Evolutionary conservation across 2,113 vertebrate genomes (phyloP).

Genomic region (Taurulus bubalis): DNA sequence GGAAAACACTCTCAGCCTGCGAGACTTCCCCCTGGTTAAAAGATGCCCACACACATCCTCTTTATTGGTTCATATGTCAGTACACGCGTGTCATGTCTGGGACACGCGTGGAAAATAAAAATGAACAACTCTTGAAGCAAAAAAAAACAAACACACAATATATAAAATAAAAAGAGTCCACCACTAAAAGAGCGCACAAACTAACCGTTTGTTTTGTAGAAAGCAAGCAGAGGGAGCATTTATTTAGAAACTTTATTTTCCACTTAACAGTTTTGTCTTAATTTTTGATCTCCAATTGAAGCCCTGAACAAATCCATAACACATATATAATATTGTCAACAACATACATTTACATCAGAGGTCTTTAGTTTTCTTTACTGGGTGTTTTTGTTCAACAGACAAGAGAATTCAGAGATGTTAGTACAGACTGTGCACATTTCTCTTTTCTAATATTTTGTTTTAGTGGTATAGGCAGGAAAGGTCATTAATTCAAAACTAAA

Average conservation of each 20-base stretch:
- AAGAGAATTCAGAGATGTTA: conserved; percentile 63
- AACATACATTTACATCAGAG: conserved; percentile 71
- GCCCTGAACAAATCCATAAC: conserved; percentile 69
- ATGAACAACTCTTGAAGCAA: conserved; percentile 59
- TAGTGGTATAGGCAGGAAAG: conserved; percentile 86
- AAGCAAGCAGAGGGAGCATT: conserved; percentile 84
- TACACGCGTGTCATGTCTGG: conserved; percentile 67
- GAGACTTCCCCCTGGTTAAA: conserved; percentile 81
- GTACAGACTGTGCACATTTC: conserved; percentile 77
- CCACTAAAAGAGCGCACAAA: conserved; percentile 76
- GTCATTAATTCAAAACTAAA: conserved; percentile 73
- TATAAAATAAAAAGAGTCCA: conserved; percentile 58
- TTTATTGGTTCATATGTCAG: conserved; percentile 68
- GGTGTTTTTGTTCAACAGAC: conserved; percentile 54
- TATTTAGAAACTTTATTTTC: conserved; percentile 88
- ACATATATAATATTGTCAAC: conserved; percentile 60
- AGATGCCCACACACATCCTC: conserved; percentile 70
- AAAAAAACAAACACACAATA: conserved; percentile 31
- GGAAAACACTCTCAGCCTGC: conserved; percentile 87
- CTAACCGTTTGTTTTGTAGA: conserved; percentile 60
- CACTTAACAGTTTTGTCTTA: conserved; percentile 79
- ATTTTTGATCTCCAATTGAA: conserved; percentile 74
- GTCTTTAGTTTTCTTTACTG: conserved; percentile 63
- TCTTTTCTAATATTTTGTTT: conserved; percentile 74
- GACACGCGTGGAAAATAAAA: conserved; percentile 69